Base-by-base conservation (phyloP, 2,888 invertebrate species). In the Cryptophagus acutangulus region DNA sequence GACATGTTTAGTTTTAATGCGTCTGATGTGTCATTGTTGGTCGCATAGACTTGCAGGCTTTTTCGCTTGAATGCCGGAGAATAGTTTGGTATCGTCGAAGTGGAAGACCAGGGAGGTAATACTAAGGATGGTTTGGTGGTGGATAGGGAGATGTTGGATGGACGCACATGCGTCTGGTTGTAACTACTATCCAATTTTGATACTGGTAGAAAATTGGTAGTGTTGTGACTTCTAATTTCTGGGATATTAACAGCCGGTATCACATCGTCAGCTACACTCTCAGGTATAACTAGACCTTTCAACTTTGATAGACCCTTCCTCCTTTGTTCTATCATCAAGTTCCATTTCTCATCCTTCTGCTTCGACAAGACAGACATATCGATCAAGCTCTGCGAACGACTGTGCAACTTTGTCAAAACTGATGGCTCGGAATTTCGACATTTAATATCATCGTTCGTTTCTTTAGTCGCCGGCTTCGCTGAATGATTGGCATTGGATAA, bases 201-300 rank as follows among this genome's bases (percentile, higher is more conserved):
- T 36, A 57, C 46, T 30, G 50, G 36, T 10, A 50, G 43, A 41
- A 57, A 49, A 36, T 51, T 68, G 66, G 57, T 56, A 43, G 60
- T 65, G 15, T 53, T 57, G 38, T 52, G 52, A 56, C 86, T 86
- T 69, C 84, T 86, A 38, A 91, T 90, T 73, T 86, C 87, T 1
- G 90, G 88, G 58, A 91, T 71, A 69, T 87, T 87, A 33, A 84
- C 73, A 66, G 85, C 82, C 36, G 82, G 72, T 36, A 81, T 77
- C 29, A 81, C 36, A 26, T 60, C 60, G 16, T 44, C 20, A 31
- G 56, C 55, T 28, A 38, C 51, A 49, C 77, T 72, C 57, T 91
- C 90, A 2, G 91, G 91, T 62, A 92, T 92, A 18, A 89, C 86
- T 55, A 92, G 71, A n/a, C 90, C 91, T 59, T 89, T 78, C 43